Base-by-base conservation (phyloP, 2,113 vertebrate genomes). In the Aptenodytes forsteri region DNA sequence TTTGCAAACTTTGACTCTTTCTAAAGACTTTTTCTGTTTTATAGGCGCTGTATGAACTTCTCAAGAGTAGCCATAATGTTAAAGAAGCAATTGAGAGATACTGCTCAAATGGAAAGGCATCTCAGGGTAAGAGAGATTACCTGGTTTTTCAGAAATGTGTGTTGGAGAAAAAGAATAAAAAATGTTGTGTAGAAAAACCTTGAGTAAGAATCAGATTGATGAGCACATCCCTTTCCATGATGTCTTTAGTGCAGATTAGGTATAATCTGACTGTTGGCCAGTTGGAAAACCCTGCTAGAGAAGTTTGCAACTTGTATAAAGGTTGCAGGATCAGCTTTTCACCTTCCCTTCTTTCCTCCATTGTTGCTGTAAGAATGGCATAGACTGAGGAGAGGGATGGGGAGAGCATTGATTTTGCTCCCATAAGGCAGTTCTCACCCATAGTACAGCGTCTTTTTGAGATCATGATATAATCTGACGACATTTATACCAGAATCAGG, bases 11-110 rank as follows among this genome's bases (percentile, higher is more conserved):
- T 56, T 14, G 7, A 38, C 17, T 81, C 34, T 84, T 83, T 66
- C 52, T 88, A 38, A 85, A 89, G 13, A n/a, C n/a, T 84, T 90
- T 26, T 81, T 83, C 42, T 29, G 18, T 85, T 69, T 95, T n/a
- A 1, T 61, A 99, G 99, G 99, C 99, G 6, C 98, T 99, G 56
- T 98, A 98, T 95, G 99, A 99, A 96, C 99, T 99, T 95, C 97
- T 99, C 64, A 99, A 98, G 96, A 99, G 99, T 96, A 99, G 99
- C 97, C 99, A 99, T 97, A 99, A 99, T 94, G 95, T 98, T 56
- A 98, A 98, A 50, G 99, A 99, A 98, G 99, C 99, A 79, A 96
- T 99, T 58, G 99, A 99, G 90, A 98, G 98, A 90, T 99, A 99
- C 89, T 99, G 99, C 98, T 99, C 96, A 95, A 99, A 98, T 75